A percentile compares a stretch with the other conserved stretches of the same genome.
Conservation (phyloP, 2,113 vertebrate species). For the Gadus macrocephalus region DNA sequence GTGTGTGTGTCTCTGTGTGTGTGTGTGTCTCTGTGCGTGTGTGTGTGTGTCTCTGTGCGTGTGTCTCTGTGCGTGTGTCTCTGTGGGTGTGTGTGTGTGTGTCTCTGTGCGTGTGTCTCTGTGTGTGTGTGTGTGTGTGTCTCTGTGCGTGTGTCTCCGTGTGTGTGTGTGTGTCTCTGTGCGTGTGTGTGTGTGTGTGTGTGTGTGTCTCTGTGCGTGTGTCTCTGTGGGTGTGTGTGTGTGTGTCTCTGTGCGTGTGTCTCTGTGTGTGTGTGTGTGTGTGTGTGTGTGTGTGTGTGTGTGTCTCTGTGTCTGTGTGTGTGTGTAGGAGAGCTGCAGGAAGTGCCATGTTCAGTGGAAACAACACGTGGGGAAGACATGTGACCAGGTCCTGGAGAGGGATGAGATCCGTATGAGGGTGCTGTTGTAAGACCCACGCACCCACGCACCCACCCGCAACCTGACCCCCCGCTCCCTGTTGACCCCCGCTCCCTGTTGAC, state of each 20-base stretch:
- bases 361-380: conserved; percentile 88
- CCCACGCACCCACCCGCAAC: not conserved
- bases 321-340: conserved; percentile 84
- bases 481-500: no score
- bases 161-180: no score
- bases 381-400: conserved; percentile 87
- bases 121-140: not conserved
- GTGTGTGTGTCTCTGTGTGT: not conserved
- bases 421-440: conserved; percentile 79
- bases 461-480: no score
- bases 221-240: no score
- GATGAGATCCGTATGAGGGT: conserved; percentile 93
- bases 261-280: no score
- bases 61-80: no score
- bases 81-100: no score
- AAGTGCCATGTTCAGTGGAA: conserved; percentile 96
- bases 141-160: not conserved
- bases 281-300: not conserved
- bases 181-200: no score
- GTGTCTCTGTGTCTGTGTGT: not conserved
- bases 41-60: no score
- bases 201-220: no score
- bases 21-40: not conserved
- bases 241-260: no score
- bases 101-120: not conserved